These are phyloP conservation scores for Drosophila macrospina DNA, from an alignment of 2,888 invertebrate genomes.

Conservation along the genomic window DNA sequence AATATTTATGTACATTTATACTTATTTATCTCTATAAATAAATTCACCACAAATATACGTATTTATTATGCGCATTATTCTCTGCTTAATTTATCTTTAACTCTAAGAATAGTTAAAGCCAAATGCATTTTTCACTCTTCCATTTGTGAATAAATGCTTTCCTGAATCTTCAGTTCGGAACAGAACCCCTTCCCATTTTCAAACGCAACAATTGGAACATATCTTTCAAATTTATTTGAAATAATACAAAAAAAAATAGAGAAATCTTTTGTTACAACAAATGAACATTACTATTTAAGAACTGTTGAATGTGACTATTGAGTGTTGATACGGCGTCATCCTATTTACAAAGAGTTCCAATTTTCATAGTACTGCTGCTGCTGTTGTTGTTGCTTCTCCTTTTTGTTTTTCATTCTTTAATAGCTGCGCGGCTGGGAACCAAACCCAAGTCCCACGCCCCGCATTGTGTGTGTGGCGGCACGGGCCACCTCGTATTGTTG, in stretches of 20 bases:
- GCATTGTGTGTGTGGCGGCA: slow-evolving; percentile 97
- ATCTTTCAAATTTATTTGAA: slow-evolving; percentile 64
- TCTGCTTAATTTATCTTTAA: too few species aligned
- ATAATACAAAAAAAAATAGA: slow-evolving; percentile 29
- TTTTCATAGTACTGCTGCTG: not conserved
- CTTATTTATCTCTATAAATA: too few species aligned
- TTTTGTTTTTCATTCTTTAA: slow-evolving; percentile 34
- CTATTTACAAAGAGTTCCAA: slow-evolving; percentile 40
- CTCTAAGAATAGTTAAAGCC: too few species aligned
- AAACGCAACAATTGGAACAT: slow-evolving; percentile 43
- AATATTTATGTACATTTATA: too few species aligned
- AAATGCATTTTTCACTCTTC: too few species aligned
- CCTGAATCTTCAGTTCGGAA: not conserved
- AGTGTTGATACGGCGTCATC: slow-evolving; percentile 27
- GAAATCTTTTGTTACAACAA: slow-evolving; percentile 25
- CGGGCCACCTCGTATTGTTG: slow-evolving; percentile 98
- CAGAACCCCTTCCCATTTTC: not conserved
- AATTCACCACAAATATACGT: too few species aligned
- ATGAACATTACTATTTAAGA: slow-evolving; percentile 45
- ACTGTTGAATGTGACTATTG: slow-evolving; percentile 26
- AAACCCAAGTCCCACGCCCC: slow-evolving; percentile 94
- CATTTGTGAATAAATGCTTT: too few species aligned
- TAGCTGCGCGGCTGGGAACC: slow-evolving; percentile 86
- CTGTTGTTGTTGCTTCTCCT: not conserved
- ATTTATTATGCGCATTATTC: too few species aligned